Evolutionary conservation across 2,888 invertebrate species (phyloP), one percentile per base, ranked within the genome.

Genomic region (Teleiodes luculella): DNA sequence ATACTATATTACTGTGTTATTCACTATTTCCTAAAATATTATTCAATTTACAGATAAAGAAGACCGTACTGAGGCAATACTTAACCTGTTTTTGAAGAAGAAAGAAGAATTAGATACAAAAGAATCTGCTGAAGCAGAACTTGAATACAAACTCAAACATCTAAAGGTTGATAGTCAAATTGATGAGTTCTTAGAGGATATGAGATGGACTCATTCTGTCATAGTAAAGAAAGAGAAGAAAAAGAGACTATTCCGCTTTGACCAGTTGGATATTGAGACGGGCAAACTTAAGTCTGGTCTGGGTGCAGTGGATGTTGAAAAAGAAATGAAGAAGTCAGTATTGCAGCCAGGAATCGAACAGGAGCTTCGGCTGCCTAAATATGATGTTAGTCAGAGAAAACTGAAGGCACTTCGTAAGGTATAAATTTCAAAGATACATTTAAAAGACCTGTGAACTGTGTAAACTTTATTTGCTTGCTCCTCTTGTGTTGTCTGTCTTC

Each of bases 341-440:
- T 74, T 95, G 55, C 90, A 90, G 48, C 91, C 93, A 1, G 94
- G 93, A 1, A 91, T 94, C 65, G 95, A 95, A 66, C 91, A 92
- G 64, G 79, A 92, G 48, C 90, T 92, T 56, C 64, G 80, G 2
- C 80, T 94, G 8, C 93, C 94, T 1, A 78, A 87, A n/a, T 92
- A 92, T 68, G 76, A 91, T 58, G 76, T 91, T 36, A 92, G 91
- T 54, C 86, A 92, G 24, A 92, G 85, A 59, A 90, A 87, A 70
- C 76, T 93, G 47, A 91, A 91, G 58, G 84, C 88, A 54, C 70
- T 91, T 57, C 90, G 92, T 68, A 91, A 86, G 89, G 93, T 92
- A 75, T 65, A 18, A 8, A 16, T 18, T 1, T 37, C n/a, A n/a
- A n/a, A n/a, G n/a, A n/a, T n/a, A n/a, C n/a, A n/a, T n/a, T n/a